phyloP scores from a whole-genome alignment of 2,113 vertebrate genomes.

The Xenopus tropicalis region DNA sequence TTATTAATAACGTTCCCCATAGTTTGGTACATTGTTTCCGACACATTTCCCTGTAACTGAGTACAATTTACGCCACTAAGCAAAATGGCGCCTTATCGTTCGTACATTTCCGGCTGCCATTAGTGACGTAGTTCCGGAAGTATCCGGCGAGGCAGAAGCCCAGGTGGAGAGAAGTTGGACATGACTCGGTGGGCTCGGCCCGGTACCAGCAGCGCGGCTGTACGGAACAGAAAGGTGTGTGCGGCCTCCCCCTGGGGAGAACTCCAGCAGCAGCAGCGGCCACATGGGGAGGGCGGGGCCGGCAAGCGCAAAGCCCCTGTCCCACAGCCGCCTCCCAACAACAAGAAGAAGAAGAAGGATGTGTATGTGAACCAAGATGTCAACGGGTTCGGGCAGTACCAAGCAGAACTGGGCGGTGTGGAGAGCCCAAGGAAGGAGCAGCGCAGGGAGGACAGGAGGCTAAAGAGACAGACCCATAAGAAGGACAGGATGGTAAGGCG shows the following conservation, averaged over 20 bases:
- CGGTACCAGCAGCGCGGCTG: conserved; percentile 75
- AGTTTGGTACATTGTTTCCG: too few relatives aligned
- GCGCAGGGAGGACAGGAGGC: conserved; percentile 75
- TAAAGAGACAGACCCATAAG: conserved; percentile 79
- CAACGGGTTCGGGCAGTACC: conserved; percentile 74
- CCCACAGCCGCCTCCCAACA: conserved; percentile 39
- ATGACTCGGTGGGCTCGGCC: conserved; percentile 91
- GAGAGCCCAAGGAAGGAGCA: conserved; percentile 72
- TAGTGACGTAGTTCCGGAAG: not conserved
- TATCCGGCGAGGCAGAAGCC: not conserved
- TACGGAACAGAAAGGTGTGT: conserved; percentile 63
- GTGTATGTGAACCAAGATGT: conserved; percentile 77
- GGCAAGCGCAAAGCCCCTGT: not conserved
- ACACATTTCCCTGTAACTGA: too few relatives aligned
- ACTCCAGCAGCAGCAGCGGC: conserved; percentile 51
- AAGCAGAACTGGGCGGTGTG: conserved; percentile 53
- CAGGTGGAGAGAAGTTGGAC: not conserved
- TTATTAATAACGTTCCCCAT: too few relatives aligned
- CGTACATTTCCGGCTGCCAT: too few relatives aligned
- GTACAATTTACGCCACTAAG: too few relatives aligned
- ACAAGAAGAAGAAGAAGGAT: conserved; percentile 67
- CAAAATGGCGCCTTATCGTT: too few relatives aligned
- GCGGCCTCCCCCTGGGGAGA: conserved; percentile 82
- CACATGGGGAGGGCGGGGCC: not conserved
- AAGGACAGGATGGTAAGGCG: conserved; percentile 79